Base-by-base conservation (phyloP, 1,140 invertebrate species). In the Branchinecta lynchi region DNA sequence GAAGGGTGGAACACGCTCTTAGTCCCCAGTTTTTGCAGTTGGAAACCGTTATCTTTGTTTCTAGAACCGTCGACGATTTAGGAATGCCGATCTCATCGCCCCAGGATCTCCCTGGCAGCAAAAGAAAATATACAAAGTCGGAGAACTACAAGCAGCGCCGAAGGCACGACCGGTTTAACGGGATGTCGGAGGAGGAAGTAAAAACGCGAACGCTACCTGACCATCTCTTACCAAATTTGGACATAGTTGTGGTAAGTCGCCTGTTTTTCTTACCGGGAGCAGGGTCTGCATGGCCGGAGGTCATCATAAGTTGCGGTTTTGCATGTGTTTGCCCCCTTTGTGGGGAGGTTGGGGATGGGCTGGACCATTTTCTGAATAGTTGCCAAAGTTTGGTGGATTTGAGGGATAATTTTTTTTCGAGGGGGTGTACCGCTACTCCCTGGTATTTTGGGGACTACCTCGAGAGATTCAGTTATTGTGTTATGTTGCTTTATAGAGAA, bases 101-200 rank as follows among this genome's bases (percentile, higher is more conserved):
- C 17, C 66, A 45, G 20, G 71, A 70, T 65, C 69, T 17, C 15
- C 43, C 46, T n/a, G 51, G 65, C n/a, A 21, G 21, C 45, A 72
- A 72, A 45, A 65, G 71, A 43, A 72, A 72, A 66, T 71, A 71
- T 66, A 71, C 71, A n/a, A 72, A 72, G 44, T 72, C 71, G 7
- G 71, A 72, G 51, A 68, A 70, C 69, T 70, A 70, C 51, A 71
- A 72, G 20, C 71, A 72, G 66, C 86, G 91, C 73, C 94, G 93
- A 80, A 94, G 95, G 77, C 89, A 94, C 79, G 93, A 98, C 81
- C 85, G 93, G 71, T 98, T 97, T 80, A 94, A 97, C 81, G 93
- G 93, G 66, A 92, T 96, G 87, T 87, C 91, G 69, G 93, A 97
- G 80, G 93, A 96, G 78, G 93, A 98, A 84, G 93, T 98, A 32